A percentile compares a stretch with the other conserved stretches of the same genome.
Conservation (phyloP, 2,888 invertebrate species). For the Synergus japonicus region DNA sequence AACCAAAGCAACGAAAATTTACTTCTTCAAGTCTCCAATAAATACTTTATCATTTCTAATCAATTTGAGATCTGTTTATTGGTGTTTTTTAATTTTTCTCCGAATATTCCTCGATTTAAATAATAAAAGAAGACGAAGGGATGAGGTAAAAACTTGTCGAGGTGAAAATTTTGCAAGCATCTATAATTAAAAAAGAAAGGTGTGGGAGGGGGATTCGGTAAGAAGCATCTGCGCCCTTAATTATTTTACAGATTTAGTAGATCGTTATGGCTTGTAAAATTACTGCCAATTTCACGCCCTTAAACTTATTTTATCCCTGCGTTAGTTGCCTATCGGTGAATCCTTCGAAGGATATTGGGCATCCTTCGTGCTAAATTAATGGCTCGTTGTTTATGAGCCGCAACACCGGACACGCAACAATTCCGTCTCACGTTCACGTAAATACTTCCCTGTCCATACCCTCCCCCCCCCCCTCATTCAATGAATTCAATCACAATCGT, state of each 20-base stretch:
- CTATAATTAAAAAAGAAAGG: conserved; percentile 3
- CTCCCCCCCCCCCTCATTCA: background rate
- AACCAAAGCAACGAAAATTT: background rate
- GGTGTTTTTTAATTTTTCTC: too few relatives aligned
- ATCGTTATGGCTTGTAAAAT: conserved; percentile 78
- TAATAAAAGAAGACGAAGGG: background rate
- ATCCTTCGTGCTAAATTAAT: conserved; percentile 75
- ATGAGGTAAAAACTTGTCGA: conserved; percentile 35
- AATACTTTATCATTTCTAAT: background rate
- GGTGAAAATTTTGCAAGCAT: conserved; percentile 44
- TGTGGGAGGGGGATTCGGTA: conserved; percentile 19
- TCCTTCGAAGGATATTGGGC: conserved; percentile 72
- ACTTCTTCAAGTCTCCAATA: background rate
- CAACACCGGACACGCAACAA: conserved; percentile 71
- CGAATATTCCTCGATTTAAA: too few relatives aligned
- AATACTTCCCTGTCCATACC: conserved; percentile 54
- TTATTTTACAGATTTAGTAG: conserved; percentile 78
- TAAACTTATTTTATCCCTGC: conserved; percentile 74
- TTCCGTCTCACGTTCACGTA: conserved; percentile 73
- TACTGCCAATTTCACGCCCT: conserved; percentile 77
- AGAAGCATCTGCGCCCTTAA: conserved; percentile 76
- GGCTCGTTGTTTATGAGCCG: conserved; percentile 75
- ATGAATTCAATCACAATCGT: conserved; percentile 34
- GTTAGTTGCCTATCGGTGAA: conserved; percentile 53
- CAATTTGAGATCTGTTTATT: background rate